These are phyloP conservation scores for Odocoileus hemionus DNA, from an alignment of 2,113 vertebrate species.

Conservation along the genomic window DNA sequence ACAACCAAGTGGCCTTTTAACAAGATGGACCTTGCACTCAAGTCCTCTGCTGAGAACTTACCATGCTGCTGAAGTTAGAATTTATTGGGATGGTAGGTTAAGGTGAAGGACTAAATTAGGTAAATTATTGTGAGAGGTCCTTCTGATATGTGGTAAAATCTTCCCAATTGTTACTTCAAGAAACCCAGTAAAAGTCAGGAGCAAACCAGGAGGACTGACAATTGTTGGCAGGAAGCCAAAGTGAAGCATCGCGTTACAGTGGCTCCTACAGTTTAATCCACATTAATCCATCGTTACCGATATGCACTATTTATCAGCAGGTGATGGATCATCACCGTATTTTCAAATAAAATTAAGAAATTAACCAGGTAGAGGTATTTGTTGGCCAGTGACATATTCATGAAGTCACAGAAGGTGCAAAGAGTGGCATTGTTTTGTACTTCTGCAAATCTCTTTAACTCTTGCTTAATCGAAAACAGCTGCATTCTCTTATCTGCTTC, in stretches of 20 bases:
- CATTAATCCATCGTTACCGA: not conserved
- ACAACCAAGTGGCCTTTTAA: not conserved
- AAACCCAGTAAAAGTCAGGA: conserved; percentile 37
- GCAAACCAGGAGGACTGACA: conserved; percentile 35
- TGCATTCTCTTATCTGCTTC: not conserved
- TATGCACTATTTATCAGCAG: not conserved
- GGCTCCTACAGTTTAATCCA: not conserved
- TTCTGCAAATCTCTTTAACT: conserved; percentile 32
- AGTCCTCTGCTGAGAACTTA: not conserved
- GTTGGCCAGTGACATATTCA: not conserved
- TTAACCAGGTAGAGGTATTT: not conserved
- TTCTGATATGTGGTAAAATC: conserved; percentile 42
- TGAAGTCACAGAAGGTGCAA: not conserved
- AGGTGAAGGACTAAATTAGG: conserved; percentile 44
- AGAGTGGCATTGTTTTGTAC: not conserved
- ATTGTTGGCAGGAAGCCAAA: conserved; percentile 1
- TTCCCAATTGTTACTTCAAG: conserved; percentile 10
- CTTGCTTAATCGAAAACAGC: conserved; percentile 23
- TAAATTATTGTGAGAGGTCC: conserved; percentile 37
- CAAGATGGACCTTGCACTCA: not conserved
- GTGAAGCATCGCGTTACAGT: not conserved
- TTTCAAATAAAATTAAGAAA: not conserved
- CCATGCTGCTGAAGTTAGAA: not conserved
- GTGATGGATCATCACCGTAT: not conserved
- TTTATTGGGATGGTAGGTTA: conserved; percentile 3